Conservation (phyloP, 2,888 invertebrate species). For the Cheiracanthium punctorium region DNA sequence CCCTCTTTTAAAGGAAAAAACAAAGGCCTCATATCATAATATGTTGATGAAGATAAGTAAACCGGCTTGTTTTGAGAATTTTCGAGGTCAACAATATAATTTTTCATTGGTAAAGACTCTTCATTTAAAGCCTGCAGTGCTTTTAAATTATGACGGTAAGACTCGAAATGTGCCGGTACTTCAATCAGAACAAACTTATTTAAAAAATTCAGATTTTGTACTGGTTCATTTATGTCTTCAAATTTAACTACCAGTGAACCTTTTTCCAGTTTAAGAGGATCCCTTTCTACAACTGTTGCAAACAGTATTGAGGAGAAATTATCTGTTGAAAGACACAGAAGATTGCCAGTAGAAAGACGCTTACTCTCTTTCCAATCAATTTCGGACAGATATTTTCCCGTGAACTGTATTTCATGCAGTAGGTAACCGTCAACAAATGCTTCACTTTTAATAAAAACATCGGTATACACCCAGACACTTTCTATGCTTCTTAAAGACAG, state of each 20-base stretch:
- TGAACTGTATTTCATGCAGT: constrained; percentile 66
- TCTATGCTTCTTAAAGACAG: constrained; percentile 72
- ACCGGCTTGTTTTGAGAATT: constrained; percentile 75
- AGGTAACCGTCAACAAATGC: constrained; percentile 73
- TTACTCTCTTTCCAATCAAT: constrained; percentile 78
- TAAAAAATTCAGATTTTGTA: constrained; percentile 26
- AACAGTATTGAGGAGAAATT: constrained; percentile 83
- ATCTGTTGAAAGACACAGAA: constrained; percentile 84
- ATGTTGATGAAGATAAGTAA: constrained; percentile 75
- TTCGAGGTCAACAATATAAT: constrained; percentile 81
- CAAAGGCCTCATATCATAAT: constrained; percentile 59
- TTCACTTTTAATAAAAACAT: constrained; percentile 74
- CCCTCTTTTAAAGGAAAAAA: constrained; percentile 22
- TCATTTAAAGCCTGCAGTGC: constrained; percentile 81
- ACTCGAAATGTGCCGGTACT: constrained; percentile 87
- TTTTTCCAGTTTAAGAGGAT: constrained; percentile 78
- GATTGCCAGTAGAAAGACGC: constrained; percentile 83
- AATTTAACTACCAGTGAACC: constrained; percentile 78
- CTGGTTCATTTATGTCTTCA: constrained; percentile 46
- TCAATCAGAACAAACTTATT: constrained; percentile 82
- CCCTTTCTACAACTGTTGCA: constrained; percentile 82
- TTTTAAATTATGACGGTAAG: constrained; percentile 84
- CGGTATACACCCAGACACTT: constrained; percentile 73
- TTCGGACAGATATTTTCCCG: constrained; percentile 40
- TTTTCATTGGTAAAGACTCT: constrained; percentile 82